Conservation (phyloP, 2,113 vertebrate species). For the Notothenia coriiceps region DNA sequence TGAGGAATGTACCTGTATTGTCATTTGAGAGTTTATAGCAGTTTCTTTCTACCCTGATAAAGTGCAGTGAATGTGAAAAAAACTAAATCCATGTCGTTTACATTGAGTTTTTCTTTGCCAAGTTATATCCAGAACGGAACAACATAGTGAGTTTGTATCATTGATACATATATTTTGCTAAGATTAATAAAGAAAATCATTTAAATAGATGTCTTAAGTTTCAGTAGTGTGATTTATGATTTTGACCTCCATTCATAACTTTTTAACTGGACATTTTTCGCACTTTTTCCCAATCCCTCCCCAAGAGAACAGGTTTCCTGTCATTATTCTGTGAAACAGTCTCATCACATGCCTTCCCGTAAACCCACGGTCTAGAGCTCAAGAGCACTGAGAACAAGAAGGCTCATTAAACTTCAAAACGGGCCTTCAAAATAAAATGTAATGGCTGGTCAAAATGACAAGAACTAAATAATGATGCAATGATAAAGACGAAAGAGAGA, state of each 20-base stretch:
- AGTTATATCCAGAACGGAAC: constrained; percentile 48
- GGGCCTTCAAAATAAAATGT: no score
- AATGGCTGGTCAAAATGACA: no score
- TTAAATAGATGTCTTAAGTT: constrained; percentile 20
- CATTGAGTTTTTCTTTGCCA: constrained; percentile 60
- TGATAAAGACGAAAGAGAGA: no score
- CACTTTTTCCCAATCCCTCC: constrained; percentile 1
- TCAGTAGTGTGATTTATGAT: constrained; percentile 12
- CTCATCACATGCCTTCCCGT: constrained; percentile 6
- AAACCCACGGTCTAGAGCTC: not conserved
- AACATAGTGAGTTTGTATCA: constrained; percentile 69
- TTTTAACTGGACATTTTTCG: constrained; percentile 15
- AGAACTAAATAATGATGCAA: no score
- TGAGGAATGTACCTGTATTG: constrained; percentile 65
- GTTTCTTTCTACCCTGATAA: constrained; percentile 57
- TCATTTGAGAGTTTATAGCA: constrained; percentile 41
- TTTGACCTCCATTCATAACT: not conserved
- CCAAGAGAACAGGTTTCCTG: constrained; percentile 36
- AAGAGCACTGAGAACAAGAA: not conserved
- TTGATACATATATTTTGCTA: constrained; percentile 69
- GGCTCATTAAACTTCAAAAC: not conserved
- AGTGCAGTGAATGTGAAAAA: constrained; percentile 67
- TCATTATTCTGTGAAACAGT: constrained; percentile 48
- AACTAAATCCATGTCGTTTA: constrained; percentile 59
- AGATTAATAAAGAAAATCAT: constrained; percentile 63